Percentiles rank a stretch among this genome's conserved stretches.
phyloP scores from a whole-genome alignment of 2,797 vertebrate genomes.

The Smutsia gigantea region DNA sequence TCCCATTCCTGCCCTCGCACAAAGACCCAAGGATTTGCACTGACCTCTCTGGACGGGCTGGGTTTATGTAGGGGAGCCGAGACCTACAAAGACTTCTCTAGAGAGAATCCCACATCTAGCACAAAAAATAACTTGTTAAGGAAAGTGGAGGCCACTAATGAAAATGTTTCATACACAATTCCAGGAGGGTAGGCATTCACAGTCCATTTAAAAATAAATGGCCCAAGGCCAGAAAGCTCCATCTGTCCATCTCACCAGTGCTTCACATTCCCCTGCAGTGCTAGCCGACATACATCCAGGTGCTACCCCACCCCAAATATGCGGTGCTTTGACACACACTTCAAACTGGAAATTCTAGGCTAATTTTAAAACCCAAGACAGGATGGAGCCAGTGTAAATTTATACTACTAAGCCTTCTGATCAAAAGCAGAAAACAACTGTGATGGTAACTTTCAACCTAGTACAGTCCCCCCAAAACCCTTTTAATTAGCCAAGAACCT shows the following conservation, averaged over 20 bases:
- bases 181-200: background rate
- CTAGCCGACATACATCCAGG: too few relatives aligned
- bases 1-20: background rate
- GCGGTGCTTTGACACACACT: background rate
- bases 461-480: accelerated
- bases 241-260: background rate
- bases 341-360: background rate
- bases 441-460: background rate
- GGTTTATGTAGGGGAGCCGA: background rate
- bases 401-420: background rate
- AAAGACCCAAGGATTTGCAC: accelerated
- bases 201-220: background rate
- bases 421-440: background rate
- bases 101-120: background rate
- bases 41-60: accelerated
- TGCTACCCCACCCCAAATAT: background rate
- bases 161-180: background rate
- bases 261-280: background rate
- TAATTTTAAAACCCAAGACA: background rate
- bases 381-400: background rate
- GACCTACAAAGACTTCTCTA: background rate
- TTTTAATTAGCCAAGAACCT: background rate
- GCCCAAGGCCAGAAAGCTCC: background rate
- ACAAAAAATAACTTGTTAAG: background rate
- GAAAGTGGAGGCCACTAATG: background rate